Conservation (phyloP, 1,140 invertebrate genomes). For the Drosophila lacteicornis region DNA sequence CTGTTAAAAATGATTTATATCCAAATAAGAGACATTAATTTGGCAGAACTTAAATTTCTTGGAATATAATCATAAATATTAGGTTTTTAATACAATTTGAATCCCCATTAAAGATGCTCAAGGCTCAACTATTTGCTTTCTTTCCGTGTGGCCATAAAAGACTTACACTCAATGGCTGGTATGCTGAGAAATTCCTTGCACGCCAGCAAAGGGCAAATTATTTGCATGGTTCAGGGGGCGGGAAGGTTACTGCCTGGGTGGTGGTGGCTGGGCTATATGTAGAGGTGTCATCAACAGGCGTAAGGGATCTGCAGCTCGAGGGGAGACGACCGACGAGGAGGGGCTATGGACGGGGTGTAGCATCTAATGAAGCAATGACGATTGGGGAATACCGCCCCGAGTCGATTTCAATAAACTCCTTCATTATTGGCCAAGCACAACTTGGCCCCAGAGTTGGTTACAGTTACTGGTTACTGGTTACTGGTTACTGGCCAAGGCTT, state of each 20-base stretch:
- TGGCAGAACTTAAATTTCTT: background rate
- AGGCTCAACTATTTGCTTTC: background rate
- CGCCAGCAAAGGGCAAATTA: conserved; percentile 67
- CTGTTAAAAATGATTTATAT: background rate
- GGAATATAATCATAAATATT: background rate
- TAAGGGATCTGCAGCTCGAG: conserved; percentile 42
- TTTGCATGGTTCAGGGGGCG: conserved; percentile 50
- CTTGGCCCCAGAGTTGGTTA: conserved; percentile 37
- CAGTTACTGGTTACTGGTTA: conserved; percentile 16
- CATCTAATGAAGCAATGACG: conserved; percentile 70
- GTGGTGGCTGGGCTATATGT: background rate
- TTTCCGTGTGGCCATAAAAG: conserved; percentile 58
- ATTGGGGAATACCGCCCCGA: conserved; percentile 58
- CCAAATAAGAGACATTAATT: too few relatives aligned
- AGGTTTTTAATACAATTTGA: background rate
- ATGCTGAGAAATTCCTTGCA: conserved; percentile 72
- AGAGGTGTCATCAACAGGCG: conserved; percentile 61
- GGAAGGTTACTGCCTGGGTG: conserved; percentile 3
- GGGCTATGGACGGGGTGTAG: background rate
- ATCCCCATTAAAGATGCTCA: background rate
- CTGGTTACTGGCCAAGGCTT: conserved; percentile 54
- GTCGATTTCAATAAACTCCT: conserved; percentile 79
- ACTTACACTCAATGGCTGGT: conserved; percentile 57
- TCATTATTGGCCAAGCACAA: conserved; percentile 59
- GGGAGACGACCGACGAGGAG: background rate